Conservation (phyloP, 2,888 invertebrate species). For the Hyles lineata region DNA sequence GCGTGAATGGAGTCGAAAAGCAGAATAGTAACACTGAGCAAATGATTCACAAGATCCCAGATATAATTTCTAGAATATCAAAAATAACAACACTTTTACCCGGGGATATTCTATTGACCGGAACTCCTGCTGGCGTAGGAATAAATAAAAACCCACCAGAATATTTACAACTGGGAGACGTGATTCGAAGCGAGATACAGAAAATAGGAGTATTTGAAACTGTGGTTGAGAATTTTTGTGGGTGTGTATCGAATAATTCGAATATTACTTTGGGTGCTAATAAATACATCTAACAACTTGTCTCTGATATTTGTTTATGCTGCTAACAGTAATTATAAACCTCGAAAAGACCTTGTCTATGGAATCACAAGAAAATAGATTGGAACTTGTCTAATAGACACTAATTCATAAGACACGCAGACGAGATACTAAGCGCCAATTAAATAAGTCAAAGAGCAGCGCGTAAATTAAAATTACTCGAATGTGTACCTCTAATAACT, state of each 20-base stretch:
- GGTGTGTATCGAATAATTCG: constrained; percentile 3
- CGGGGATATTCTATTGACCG: constrained; percentile 93
- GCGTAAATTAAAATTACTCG: too few relatives aligned
- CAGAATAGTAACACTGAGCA: constrained; percentile 91
- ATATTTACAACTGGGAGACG: constrained; percentile 90
- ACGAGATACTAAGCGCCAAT: too few relatives aligned
- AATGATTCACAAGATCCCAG: constrained; percentile 90
- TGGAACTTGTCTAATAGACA: too few relatives aligned
- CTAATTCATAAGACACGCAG: too few relatives aligned
- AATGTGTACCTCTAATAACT: too few relatives aligned
- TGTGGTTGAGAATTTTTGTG: constrained; percentile 49
- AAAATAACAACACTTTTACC: constrained; percentile 90
- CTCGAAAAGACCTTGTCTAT: too few relatives aligned
- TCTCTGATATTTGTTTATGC: too few relatives aligned
- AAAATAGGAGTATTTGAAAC: constrained; percentile 59
- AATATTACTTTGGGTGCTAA: constrained; percentile 27
- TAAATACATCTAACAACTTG: too few relatives aligned
- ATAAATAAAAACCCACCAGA: constrained; percentile 89
- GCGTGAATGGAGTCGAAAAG: constrained; percentile 90
- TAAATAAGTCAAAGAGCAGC: too few relatives aligned
- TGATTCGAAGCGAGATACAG: constrained; percentile 86
- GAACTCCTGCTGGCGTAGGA: constrained; percentile 90
- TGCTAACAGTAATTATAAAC: too few relatives aligned
- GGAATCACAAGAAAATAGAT: too few relatives aligned
- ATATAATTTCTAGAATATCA: constrained; percentile 88